Base-by-base conservation (phyloP, 1,140 invertebrate species). In the Marisa cornuarietis region DNA sequence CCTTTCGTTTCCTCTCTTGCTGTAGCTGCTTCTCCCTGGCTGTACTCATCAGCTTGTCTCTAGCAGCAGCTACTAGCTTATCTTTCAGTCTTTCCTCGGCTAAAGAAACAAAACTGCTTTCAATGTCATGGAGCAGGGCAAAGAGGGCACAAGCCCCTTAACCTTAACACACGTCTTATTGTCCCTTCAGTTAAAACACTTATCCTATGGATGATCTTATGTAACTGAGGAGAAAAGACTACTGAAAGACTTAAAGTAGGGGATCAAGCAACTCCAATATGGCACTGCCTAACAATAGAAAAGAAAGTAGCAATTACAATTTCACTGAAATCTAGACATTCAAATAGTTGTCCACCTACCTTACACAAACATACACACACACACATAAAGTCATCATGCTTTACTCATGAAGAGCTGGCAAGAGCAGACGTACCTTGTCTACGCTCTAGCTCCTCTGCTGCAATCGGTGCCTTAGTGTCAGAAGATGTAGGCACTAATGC, bases 21-120 rank as follows among this genome's bases (percentile, higher is more conserved):
- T 96, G 94, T 9, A 95, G 84, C 71, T 94, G 94, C 85, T 93
- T 93, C 83, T 95, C 94, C 78, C 92, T 92, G 14, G 92, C 91
- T 8, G 91, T 91, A 5, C 92, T 90, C 11, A 91, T 90, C 63
- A 94, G 81, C 84, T 94, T 94, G 69, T 94, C 94, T 8, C 93
- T 85, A 1, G 93, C 93, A 7, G 93, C 93, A 65, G 91, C 91
- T 14, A 93, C 92, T 77, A 95, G 83, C 83, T 93, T 93, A 79
- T 95, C 94, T 85, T 93, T 94, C 3, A 94, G 87, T 72, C 92
- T 92, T 72, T 95, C 93, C 82, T 95, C 94, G 8, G 92, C 92
- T 92, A 76, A 78, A 87, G 85, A 49, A 51, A 79, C 69, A 76
- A 65, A 73, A 81, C 22, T 11, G 74, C 72, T 65, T 65, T 24